A percentile compares a stretch with the other conserved stretches of the same genome.
Conservation (phyloP, 2,797 vertebrate genomes). For the Melanotaenia nigrans region DNA sequence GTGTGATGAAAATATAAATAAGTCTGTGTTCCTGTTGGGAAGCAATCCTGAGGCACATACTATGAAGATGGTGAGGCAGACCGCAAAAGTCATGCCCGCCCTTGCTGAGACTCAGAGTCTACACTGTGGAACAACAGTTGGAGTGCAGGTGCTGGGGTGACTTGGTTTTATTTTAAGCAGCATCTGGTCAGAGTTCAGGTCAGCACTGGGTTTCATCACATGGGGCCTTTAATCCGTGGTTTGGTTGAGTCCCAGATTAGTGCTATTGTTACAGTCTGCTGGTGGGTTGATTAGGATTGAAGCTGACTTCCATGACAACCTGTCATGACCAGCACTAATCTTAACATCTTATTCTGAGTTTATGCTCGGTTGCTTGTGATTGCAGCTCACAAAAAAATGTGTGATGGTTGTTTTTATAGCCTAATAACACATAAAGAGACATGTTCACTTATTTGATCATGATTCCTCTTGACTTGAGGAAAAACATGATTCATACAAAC, state of each 20-base stretch:
- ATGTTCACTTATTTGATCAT: slow-evolving; percentile 45
- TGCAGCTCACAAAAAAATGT: slow-evolving; percentile 14
- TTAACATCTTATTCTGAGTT: slow-evolving; percentile 68
- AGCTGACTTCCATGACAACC: slow-evolving; percentile 71
- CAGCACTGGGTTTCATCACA: slow-evolving; percentile 74
- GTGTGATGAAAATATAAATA: slow-evolving; percentile 53
- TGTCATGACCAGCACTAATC: slow-evolving; percentile 69
- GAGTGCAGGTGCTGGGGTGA: slow-evolving; percentile 27
- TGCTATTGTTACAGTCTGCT: slow-evolving; percentile 75
- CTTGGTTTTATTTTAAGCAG: slow-evolving; percentile 52
- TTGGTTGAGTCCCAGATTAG: slow-evolving; percentile 73
- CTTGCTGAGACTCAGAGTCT: slow-evolving; percentile 27
- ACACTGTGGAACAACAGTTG: slow-evolving; percentile 21
- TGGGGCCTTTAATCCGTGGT: slow-evolving; percentile 76
- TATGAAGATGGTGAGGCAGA: slow-evolving; percentile 28
- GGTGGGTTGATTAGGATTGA: slow-evolving; percentile 70
- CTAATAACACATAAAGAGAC: slow-evolving; percentile 26
- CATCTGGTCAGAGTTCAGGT: slow-evolving; percentile 72
- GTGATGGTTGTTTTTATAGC: slow-evolving; percentile 45
- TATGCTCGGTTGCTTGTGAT: slow-evolving; percentile 42
- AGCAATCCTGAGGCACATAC: slow-evolving; percentile 1
- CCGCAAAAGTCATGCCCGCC: slow-evolving; percentile 24
- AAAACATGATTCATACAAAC: slow-evolving; percentile 41
- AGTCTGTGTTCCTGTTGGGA: slow-evolving; percentile 20
- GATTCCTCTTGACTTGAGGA: slow-evolving; percentile 20